Percentiles rank a stretch among this genome's conserved stretches.
These are phyloP conservation scores for Callipepla californica DNA, from an alignment of 2,113 vertebrate species.

Conservation along the genomic window DNA sequence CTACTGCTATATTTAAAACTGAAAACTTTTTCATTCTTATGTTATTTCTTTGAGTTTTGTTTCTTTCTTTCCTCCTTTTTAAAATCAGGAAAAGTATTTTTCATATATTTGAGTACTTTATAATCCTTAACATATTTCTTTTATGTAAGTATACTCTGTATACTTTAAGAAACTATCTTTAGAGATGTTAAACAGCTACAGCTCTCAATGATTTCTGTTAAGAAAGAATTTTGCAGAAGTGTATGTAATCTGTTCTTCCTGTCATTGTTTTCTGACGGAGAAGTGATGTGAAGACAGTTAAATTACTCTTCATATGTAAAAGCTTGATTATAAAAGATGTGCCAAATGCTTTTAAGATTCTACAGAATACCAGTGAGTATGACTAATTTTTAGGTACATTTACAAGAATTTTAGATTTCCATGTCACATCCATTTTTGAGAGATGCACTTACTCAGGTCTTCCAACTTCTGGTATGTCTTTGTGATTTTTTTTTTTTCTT, in stretches of 20 bases:
- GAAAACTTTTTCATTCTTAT: neutral
- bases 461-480: neutral
- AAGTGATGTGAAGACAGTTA: slow-evolving; percentile 47
- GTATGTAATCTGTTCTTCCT: neutral
- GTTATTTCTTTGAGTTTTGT: neutral
- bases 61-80: neutral
- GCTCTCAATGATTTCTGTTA: neutral
- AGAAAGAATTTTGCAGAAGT: neutral
- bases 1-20: neutral
- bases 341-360: slow-evolving; percentile 44
- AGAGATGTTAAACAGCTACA: neutral
- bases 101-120: neutral
- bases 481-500: neutral
- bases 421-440: neutral
- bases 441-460: neutral
- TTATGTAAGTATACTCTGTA: neutral
- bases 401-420: neutral
- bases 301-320: slow-evolving; percentile 57
- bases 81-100: neutral
- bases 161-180: neutral
- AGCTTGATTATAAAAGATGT: neutral
- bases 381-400: neutral
- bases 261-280: slow-evolving; percentile 16
- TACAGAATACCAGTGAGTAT: neutral
- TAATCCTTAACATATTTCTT: neutral